Percentiles rank a stretch among this genome's conserved stretches.
phyloP scores from a whole-genome alignment of 2,113 vertebrate species.

The Rhinolophus ferrumequinum region DNA sequence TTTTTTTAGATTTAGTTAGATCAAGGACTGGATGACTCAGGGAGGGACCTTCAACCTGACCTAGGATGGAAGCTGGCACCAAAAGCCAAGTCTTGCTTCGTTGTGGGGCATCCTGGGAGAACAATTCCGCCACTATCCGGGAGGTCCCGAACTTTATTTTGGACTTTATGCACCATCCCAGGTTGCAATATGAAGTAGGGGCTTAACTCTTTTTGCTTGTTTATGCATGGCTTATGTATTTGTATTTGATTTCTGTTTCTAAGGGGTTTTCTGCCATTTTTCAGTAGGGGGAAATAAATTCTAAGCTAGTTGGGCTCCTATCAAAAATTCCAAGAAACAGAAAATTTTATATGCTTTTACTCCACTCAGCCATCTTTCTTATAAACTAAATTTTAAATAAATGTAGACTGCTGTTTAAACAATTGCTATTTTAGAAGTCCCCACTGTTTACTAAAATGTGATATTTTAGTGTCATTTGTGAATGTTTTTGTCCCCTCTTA shows the following conservation, averaged over 20 bases:
- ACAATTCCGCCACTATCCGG: neutral
- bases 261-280: neutral
- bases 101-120: neutral
- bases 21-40: neutral
- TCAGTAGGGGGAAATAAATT: neutral
- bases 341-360: neutral
- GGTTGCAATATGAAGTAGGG: neutral
- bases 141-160: neutral
- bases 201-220: neutral
- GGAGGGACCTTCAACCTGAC: neutral
- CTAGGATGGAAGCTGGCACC: neutral
- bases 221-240: neutral
- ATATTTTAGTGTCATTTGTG: neutral
- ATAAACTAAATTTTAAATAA: constrained; percentile 25
- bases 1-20: neutral
- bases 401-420: neutral
- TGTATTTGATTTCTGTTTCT: constrained; percentile 13
- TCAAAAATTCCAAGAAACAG: neutral
- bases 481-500: neutral
- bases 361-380: neutral
- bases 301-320: neutral
- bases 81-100: neutral
- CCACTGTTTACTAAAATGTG: constrained; percentile 40
- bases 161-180: neutral
- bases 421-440: neutral